Percentiles rank a stretch among this genome's conserved stretches.
These are phyloP conservation scores for Antechinus stuartii DNA, from an alignment of 2,113 vertebrate genomes.

Conservation along the genomic window DNA sequence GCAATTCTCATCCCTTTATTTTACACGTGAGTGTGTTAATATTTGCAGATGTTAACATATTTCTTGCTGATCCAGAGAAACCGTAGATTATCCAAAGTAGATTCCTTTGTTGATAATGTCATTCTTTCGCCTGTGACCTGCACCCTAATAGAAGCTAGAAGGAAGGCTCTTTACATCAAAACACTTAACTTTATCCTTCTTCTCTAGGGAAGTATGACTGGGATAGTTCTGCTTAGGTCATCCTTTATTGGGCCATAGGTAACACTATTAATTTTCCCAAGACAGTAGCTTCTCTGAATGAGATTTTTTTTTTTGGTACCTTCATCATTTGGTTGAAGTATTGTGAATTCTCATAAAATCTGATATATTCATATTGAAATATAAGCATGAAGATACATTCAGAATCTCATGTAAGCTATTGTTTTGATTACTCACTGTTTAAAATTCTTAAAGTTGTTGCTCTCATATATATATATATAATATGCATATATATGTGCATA, in stretches of 20 bases:
- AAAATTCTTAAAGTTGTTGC: conserved; percentile 34
- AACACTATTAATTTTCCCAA: conserved; percentile 29
- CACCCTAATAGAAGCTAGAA: conserved; percentile 17
- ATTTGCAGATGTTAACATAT: neutral
- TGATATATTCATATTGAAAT: conserved; percentile 43
- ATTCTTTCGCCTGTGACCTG: neutral
- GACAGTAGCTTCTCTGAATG: conserved; percentile 33
- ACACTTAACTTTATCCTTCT: conserved; percentile 26
- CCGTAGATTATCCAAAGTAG: conserved; percentile 23
- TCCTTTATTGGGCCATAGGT: neutral
- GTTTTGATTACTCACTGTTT: neutral
- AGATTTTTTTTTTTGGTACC: conserved; percentile 46
- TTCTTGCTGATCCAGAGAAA: neutral
- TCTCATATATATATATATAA: conserved; percentile 35
- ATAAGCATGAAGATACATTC: neutral
- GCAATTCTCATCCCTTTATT: neutral
- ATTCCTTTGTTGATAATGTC: conserved; percentile 2
- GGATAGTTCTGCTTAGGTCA: neutral
- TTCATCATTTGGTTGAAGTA: conserved; percentile 41
- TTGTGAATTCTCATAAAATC: neutral
- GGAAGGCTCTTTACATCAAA: neutral
- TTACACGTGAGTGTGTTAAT: neutral
- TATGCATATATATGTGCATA: neutral
- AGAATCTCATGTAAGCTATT: conserved; percentile 18
- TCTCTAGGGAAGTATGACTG: conserved; percentile 31